Base-by-base conservation (phyloP, 2,797 vertebrate species). In the Emys orbicularis region DNA sequence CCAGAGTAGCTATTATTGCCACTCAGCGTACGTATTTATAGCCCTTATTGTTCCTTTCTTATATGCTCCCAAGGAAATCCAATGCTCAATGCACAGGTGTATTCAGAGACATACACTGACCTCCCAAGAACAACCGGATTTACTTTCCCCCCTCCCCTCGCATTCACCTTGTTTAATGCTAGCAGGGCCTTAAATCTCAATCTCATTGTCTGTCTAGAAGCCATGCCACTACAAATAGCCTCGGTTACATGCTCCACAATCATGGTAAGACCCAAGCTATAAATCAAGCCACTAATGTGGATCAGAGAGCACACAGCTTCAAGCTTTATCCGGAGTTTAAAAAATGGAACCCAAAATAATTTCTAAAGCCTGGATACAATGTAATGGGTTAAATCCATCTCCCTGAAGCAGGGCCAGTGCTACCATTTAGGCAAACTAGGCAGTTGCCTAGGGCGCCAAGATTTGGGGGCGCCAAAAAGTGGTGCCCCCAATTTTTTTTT, bases 21-120 rank as follows among this genome's bases (percentile, higher is more conserved):
- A 3, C 19, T 79, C 21, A 8, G 49, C 0, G 0, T 15, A 19
- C 1, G 1, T 31, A 34, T 41, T 41, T 47, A 11, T 1, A 84
- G 49, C 54, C 41, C 50, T 50, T 25, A 6, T 11, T 19, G 41
- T 1, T 56, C 34, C 50, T 34, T 21, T 29, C 41, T 80, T 79
- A 72, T 47, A 5, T 11, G 15, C n/a, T 31, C 79, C 41, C 31
- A 5, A 59, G 13, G 29, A 15, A 53, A 52, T 79, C 1, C 84
- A 72, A 12, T 37, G 23, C 76, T 37, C 37, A 47, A 29, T 6
- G 25, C 37, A 74, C 5, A 41, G 53, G 37, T 61, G 8, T 10
- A 6, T 52, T 56, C 59, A 11, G 53, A 52, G 68, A n/a, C 13
- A 2, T 0, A 15, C 13, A 53, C 10, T 8, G 5, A 50, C 37